Evolutionary conservation across 2,113 vertebrate genomes (phyloP), one percentile per base, ranked within the genome.

Genomic region (Bubo scandiacus): DNA sequence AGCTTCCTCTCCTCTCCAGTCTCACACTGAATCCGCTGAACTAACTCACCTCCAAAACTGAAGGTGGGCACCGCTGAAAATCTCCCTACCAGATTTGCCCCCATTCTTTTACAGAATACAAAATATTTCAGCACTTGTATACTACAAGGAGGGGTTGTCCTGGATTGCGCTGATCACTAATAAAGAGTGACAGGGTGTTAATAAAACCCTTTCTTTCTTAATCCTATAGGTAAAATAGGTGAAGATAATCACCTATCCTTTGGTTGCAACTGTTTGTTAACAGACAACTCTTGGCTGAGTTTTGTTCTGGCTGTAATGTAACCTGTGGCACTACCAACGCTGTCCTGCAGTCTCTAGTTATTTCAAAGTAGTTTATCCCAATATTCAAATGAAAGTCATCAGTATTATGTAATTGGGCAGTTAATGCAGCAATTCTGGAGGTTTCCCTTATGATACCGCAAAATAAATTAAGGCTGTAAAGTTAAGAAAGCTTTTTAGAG

Each of bases 401-500:
- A 21, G 7, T 43, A 23, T 66, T 23, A 16, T 32, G 42, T 23
- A 66, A 68, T 0, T 55, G 47, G 36, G 54, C 7, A 52, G 11
- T 32, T 47, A 55, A 81, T 54, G 55, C 30, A 79, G 34, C 25
- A 42, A 9, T 55, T 81, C 59, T 68, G 36, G n/a, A 43, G 57
- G 15, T 22, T 84, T 52, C 15, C 3, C 3, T 45, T 42, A 23
- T 0, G 2, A 68, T n/a, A 73, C 7, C 2, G 1, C 22, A 81
- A 75, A 84, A 78, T 15, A 78, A 90, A 30, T 51, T 19, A 63
- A 57, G 26, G 38, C 7, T 9, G 22, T 14, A 42, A 36, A 63
- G 32, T 20, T 13, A 27, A 73, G 26, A 32, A 49, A 81, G 38
- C 15, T 36, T 65, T 49, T 29, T 30, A 6, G 6, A 66, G 17